These are phyloP conservation scores for Chrysomela aeneicollis DNA, from an alignment of 2,888 invertebrate genomes.

Conservation along the genomic window DNA sequence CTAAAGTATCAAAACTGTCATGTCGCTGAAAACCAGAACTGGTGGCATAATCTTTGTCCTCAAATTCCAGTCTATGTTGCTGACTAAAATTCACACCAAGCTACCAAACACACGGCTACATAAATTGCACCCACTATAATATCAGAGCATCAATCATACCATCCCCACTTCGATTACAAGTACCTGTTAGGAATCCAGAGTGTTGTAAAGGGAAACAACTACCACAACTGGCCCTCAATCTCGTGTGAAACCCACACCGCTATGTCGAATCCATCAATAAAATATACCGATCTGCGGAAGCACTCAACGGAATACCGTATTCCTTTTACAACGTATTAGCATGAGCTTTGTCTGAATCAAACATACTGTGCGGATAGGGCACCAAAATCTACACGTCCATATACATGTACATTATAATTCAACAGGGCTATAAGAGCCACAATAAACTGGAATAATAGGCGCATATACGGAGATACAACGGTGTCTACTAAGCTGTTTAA, in stretches of 20 bases:
- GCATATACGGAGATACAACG: conserved; percentile 20
- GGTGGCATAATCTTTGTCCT: too few species aligned
- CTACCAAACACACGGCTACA: too few species aligned
- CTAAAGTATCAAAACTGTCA: too few species aligned
- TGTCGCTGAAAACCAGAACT: too few species aligned
- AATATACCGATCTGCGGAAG: conserved; percentile 19
- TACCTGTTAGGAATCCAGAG: background rate
- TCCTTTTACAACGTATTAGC: conserved; percentile 18
- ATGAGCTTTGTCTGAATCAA: conserved; percentile 28
- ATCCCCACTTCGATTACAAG: background rate
- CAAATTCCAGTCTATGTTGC: background rate
- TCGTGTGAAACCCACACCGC: background rate
- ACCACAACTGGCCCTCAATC: background rate
- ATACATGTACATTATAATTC: conserved; percentile 28
- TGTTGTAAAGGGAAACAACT: background rate
- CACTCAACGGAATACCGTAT: conserved; percentile 17
- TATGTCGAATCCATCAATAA: conserved; percentile 20
- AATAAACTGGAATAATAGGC: conserved; percentile 27
- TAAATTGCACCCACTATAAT: background rate
- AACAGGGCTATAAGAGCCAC: conserved; percentile 20
- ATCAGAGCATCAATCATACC: background rate
- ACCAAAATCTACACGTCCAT: conserved; percentile 23
- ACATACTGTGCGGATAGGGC: conserved; percentile 19
- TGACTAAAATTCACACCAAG: too few species aligned
- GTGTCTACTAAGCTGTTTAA: conserved; percentile 26